phyloP scores from a whole-genome alignment of 2,797 vertebrate genomes.

The Urocyon cinereoargenteus region DNA sequence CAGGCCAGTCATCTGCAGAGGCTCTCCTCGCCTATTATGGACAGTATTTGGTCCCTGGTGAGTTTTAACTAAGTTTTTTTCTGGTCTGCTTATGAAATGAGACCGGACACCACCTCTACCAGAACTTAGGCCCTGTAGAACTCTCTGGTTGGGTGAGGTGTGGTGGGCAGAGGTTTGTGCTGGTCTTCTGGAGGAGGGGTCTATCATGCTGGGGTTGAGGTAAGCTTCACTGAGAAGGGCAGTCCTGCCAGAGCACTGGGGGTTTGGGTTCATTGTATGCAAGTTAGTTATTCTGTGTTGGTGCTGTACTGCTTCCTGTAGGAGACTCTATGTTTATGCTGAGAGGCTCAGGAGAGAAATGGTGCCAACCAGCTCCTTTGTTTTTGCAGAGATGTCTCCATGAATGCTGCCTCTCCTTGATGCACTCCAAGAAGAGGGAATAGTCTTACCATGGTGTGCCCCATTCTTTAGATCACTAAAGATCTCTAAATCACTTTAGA shows the following conservation, averaged over 20 bases:
- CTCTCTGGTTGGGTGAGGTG: background rate
- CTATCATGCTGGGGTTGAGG: background rate
- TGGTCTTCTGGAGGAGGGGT: background rate
- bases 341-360: background rate
- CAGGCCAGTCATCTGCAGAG: background rate
- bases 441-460: background rate
- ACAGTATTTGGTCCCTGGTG: background rate
- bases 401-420: background rate
- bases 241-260: background rate
- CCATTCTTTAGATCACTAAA: background rate
- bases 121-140: background rate
- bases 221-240: background rate
- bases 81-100: background rate
- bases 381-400: background rate
- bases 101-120: background rate
- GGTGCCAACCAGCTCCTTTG: background rate
- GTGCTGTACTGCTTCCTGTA: background rate
- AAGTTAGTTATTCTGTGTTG: background rate
- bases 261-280: background rate
- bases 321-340: background rate
- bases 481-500: too few relatives aligned
- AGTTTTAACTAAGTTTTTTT: background rate
- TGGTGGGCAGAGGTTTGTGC: background rate
- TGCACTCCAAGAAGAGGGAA: background rate
- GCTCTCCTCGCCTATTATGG: background rate